These are phyloP conservation scores for Vulpes lagopus DNA, from an alignment of 2,113 vertebrate genomes.

Conservation along the genomic window DNA sequence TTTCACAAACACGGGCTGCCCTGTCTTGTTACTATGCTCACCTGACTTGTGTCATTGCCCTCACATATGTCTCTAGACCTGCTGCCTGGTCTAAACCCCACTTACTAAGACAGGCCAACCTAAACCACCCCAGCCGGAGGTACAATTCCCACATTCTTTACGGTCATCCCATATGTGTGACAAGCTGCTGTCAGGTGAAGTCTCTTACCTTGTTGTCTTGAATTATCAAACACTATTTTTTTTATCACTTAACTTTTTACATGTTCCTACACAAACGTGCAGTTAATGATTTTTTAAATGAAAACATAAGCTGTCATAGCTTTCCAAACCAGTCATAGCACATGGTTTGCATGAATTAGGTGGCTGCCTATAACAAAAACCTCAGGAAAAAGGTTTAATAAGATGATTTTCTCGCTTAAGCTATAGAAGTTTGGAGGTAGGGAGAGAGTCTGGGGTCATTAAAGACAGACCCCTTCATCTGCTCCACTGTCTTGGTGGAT, in stretches of 20 bases:
- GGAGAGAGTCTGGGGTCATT: not conserved
- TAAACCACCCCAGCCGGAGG: not conserved
- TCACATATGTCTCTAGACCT: not conserved
- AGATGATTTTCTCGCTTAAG: not conserved
- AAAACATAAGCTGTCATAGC: not conserved
- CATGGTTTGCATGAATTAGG: not conserved
- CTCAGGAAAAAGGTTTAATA: not conserved
- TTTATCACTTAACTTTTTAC: not conserved
- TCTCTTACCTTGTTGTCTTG: not conserved
- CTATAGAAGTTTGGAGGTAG: not conserved
- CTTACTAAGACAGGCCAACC: not conserved
- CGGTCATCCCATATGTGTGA: not conserved
- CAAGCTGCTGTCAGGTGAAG: not conserved
- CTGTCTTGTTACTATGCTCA: not conserved
- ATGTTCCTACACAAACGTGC: not conserved
- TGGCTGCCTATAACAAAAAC: not conserved
- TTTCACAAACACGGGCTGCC: not conserved
- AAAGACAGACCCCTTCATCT: not conserved
- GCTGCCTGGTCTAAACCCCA: not conserved
- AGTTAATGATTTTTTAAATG: not conserved
- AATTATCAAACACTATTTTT: not conserved
- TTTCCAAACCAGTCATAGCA: not conserved
- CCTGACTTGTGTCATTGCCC: not conserved
- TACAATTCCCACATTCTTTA: not conserved
- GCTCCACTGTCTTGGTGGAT: fast-evolving